Conservation (phyloP, 1,140 invertebrate genomes). For the Rhopalosiphum maidis region DNA sequence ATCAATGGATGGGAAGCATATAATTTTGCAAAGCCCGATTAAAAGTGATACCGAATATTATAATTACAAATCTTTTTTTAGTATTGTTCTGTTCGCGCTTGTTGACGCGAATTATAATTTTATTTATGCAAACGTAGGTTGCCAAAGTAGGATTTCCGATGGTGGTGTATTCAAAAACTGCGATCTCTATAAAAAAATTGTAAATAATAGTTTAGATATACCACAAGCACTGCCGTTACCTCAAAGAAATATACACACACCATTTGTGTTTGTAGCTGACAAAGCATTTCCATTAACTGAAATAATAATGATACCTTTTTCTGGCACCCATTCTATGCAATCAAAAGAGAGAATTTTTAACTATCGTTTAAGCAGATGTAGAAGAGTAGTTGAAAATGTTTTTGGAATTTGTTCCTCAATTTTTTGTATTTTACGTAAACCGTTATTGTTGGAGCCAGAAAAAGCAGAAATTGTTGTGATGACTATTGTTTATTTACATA, state of each 20-base stretch:
- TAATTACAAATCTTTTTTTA: too few relatives aligned
- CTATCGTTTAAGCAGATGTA: slow-evolving; percentile 62
- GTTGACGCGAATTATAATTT: too few relatives aligned
- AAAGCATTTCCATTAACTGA: slow-evolving; percentile 65
- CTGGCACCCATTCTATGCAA: slow-evolving; percentile 63
- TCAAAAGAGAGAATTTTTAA: slow-evolving; percentile 63
- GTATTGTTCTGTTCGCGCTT: too few relatives aligned
- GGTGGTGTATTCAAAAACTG: slow-evolving; percentile 62
- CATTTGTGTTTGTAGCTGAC: slow-evolving; percentile 64
- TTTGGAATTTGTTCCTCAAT: too few relatives aligned
- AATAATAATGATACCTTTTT: slow-evolving; percentile 65
- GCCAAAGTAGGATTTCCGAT: too few relatives aligned
- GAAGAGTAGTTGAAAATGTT: slow-evolving; percentile 66
- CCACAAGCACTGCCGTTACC: background rate
- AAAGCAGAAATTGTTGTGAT: too few relatives aligned
- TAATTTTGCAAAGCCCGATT: slow-evolving; percentile 62
- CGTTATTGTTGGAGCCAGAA: too few relatives aligned
- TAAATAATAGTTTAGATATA: slow-evolving; percentile 57
- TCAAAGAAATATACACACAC: background rate
- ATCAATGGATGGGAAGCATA: slow-evolving; percentile 64
- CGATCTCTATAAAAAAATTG: slow-evolving; percentile 59
- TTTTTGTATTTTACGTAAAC: slow-evolving; percentile 63
- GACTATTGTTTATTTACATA: too few relatives aligned
- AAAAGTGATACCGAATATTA: slow-evolving; percentile 60
- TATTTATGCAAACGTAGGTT: too few relatives aligned